These are phyloP conservation scores for Dasyurus viverrinus DNA, from an alignment of 2,113 vertebrate species.

Conservation along the genomic window DNA sequence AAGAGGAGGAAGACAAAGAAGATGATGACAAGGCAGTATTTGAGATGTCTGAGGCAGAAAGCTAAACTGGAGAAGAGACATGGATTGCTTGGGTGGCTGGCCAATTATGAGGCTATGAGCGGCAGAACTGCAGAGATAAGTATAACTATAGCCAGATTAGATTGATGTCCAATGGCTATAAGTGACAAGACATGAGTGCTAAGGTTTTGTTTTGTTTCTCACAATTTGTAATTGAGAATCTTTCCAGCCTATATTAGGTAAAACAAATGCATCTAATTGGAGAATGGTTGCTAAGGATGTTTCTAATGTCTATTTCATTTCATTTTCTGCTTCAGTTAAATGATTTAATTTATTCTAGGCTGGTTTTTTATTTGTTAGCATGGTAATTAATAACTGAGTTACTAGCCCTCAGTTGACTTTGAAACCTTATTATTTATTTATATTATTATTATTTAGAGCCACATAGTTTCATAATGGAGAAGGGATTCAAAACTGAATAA, in stretches of 20 bases:
- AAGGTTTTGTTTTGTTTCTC: not conserved
- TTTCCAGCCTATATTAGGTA: not conserved
- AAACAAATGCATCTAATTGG: not conserved
- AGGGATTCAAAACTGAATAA: not conserved
- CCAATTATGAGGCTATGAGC: not conserved
- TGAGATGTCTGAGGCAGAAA: not conserved
- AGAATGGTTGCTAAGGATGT: not conserved
- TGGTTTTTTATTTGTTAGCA: not conserved
- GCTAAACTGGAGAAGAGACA: not conserved
- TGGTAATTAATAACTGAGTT: not conserved
- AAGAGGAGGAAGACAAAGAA: not conserved
- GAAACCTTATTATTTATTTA: not conserved
- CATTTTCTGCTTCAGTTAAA: not conserved
- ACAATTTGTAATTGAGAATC: not conserved
- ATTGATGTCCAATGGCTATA: not conserved
- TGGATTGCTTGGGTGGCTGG: not conserved
- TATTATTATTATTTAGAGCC: not conserved
- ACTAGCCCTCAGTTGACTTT: not conserved
- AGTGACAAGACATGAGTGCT: not conserved
- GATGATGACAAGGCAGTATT: not conserved
- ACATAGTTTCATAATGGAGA: not conserved
- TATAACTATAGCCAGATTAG: not conserved
- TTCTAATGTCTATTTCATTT: not conserved
- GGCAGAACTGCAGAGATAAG: not conserved
- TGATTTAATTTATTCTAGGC: not conserved